Conservation (phyloP, 2,797 vertebrate genomes). For the Gymnothorax javanicus region DNA sequence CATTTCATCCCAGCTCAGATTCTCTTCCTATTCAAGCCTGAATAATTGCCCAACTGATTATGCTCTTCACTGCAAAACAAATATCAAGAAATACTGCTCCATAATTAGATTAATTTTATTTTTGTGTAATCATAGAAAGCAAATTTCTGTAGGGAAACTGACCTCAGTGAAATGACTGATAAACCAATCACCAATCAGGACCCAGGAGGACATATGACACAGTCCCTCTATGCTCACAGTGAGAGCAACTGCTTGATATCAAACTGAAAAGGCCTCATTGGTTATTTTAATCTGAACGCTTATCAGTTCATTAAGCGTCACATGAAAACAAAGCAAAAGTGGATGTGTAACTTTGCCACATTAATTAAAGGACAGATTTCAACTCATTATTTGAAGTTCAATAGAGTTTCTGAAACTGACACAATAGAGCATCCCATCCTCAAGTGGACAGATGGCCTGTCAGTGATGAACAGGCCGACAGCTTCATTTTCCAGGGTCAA, state of each 20-base stretch:
- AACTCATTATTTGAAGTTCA: neutral
- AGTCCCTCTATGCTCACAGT: neutral
- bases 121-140: neutral
- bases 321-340: neutral
- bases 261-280: neutral
- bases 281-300: neutral
- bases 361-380: neutral
- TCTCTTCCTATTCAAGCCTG: neutral
- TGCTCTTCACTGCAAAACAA: neutral
- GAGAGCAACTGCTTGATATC: neutral
- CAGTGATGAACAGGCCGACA: neutral
- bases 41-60: neutral
- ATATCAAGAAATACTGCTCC: neutral
- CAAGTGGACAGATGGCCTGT: neutral
- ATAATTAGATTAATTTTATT: no score
- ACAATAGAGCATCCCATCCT: neutral
- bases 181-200: neutral
- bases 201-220: no score
- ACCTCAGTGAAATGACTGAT: neutral
- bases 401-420: neutral
- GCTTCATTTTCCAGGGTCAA: conserved; percentile 28
- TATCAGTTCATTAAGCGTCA: neutral
- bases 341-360: neutral
- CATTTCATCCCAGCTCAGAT: neutral
- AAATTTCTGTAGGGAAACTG: neutral